A percentile compares a stretch with the other conserved stretches of the same genome.
Evolutionary conservation across 2,113 vertebrate genomes (phyloP).

Genomic region (Microcebus ravelobensis): DNA sequence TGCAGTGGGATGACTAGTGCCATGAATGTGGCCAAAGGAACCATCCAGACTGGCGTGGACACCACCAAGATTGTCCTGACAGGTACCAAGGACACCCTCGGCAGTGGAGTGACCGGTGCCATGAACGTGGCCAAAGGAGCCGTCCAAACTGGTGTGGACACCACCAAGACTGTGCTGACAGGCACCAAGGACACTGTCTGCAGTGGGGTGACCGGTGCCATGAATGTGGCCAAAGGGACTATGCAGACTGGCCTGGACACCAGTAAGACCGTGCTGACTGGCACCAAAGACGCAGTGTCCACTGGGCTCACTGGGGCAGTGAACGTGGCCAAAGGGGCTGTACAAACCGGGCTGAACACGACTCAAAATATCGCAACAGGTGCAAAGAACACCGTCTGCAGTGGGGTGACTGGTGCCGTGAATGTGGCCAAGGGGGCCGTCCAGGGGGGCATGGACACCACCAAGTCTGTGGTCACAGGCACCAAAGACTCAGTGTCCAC

Average conservation of each 20-base stretch:
- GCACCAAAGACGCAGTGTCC: background rate
- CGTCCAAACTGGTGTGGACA: fast-evolving
- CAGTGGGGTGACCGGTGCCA: background rate
- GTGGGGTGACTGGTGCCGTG: fast-evolving
- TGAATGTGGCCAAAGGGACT: background rate
- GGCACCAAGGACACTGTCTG: constrained; percentile 73
- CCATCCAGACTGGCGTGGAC: fast-evolving
- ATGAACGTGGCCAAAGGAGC: background rate
- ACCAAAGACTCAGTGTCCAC: background rate
- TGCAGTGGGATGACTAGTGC: fast-evolving
- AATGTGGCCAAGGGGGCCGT: constrained; percentile 46
- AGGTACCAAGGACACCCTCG: constrained; percentile 73
- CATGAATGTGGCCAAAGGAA: fast-evolving
- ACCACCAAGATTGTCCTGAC: fast-evolving
- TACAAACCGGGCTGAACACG: too few relatives aligned
- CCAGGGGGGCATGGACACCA: constrained; percentile 78
- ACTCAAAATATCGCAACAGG: background rate
- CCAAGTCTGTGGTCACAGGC: fast-evolving
- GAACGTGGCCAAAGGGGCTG: background rate
- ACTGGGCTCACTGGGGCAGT: background rate
- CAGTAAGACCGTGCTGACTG: fast-evolving
- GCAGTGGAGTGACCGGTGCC: background rate
- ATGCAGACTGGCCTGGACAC: constrained; percentile 82
- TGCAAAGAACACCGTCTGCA: background rate
- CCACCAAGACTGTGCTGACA: fast-evolving